Evolutionary conservation across 2,797 vertebrate species (phyloP).

Genomic region (Manis javanica): DNA sequence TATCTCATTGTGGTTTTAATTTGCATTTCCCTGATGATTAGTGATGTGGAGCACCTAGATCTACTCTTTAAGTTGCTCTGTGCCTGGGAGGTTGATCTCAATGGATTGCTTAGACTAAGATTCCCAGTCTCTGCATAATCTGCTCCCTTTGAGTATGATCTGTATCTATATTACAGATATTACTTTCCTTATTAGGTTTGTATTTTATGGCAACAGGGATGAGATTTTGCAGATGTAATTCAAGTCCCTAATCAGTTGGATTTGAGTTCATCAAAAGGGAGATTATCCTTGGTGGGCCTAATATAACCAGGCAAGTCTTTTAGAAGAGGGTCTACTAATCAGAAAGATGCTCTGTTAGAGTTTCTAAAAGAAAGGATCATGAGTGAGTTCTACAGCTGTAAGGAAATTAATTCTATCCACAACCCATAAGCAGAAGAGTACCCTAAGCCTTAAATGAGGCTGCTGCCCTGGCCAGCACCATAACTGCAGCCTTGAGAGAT

Average conservation of each 20-base stretch:
- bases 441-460: neutral
- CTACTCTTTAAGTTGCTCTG: neutral
- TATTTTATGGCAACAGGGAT: neutral
- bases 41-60: too few relatives aligned
- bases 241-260: neutral
- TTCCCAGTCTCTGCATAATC: neutral
- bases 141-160: neutral
- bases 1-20: too few relatives aligned
- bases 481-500: neutral
- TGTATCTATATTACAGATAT: neutral
- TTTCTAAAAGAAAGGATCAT: neutral
- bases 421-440: neutral
- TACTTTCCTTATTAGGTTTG: neutral
- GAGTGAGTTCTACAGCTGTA: neutral
- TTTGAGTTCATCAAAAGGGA: neutral
- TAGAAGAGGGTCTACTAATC: neutral
- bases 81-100: neutral
- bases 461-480: neutral
- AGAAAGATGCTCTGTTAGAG: neutral
- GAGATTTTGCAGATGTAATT: neutral
- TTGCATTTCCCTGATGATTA: too few relatives aligned
- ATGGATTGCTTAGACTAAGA: neutral
- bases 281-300: neutral
- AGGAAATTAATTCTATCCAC: constrained; percentile 9
- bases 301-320: neutral